phyloP scores from a whole-genome alignment of 2,888 invertebrate species.

The Platynereis dumerilii region DNA sequence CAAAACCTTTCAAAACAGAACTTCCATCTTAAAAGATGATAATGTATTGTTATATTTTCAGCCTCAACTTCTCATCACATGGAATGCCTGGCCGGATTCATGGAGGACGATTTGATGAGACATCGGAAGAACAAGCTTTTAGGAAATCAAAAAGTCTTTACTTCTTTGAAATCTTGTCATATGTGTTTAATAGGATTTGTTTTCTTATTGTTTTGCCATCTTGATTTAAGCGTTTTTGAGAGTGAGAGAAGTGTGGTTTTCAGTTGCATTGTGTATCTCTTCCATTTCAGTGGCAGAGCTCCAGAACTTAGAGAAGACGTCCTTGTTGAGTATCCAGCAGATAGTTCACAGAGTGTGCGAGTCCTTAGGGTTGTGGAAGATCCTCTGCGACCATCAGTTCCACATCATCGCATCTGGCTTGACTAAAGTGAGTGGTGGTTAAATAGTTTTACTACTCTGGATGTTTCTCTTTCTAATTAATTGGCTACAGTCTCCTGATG shows the following conservation, averaged over 20 bases:
- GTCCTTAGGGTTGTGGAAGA: conserved; percentile 90
- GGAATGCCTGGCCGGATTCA: too few relatives aligned
- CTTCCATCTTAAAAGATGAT: too few relatives aligned
- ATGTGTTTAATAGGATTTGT: too few relatives aligned
- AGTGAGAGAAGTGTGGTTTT: too few relatives aligned
- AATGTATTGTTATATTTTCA: too few relatives aligned
- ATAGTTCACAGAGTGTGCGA: conserved; percentile 78
- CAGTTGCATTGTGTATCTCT: too few relatives aligned
- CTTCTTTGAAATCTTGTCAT: background rate
- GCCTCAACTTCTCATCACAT: too few relatives aligned
- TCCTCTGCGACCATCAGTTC: conserved; percentile 90
- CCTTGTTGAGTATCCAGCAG: conserved; percentile 60
- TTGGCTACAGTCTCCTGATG: background rate
- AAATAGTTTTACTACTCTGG: too few relatives aligned
- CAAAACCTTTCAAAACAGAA: too few relatives aligned
- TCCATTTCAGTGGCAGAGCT: conserved; percentile 50
- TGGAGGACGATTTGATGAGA: background rate
- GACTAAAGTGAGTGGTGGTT: conserved; percentile 55
- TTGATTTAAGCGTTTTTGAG: too few relatives aligned
- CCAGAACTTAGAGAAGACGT: conserved; percentile 61
- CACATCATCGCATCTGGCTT: conserved; percentile 69
- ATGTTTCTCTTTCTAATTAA: background rate
- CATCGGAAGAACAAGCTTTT: background rate
- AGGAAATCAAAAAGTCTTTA: background rate
- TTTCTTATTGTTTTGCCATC: too few relatives aligned